A percentile compares a stretch with the other conserved stretches of the same genome.
Evolutionary conservation across 2,888 invertebrate genomes (phyloP).

Genomic region (Drosophila mimica): DNA sequence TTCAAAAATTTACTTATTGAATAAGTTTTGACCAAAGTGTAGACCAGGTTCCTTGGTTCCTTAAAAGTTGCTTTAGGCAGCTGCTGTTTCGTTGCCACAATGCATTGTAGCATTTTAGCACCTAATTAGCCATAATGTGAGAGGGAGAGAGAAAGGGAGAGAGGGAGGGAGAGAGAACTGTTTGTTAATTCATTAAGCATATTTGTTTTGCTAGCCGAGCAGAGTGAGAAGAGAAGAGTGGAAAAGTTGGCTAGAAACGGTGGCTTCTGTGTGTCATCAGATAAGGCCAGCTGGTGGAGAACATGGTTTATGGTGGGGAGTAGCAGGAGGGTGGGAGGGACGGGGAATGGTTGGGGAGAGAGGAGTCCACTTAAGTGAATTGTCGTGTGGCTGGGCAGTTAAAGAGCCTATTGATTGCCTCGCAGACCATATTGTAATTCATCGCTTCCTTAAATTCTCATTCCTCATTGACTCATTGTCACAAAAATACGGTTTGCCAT

Average conservation of each 20-base stretch:
- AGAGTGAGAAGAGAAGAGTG: background rate
- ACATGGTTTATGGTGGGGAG: background rate
- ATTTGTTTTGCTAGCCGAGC: slow-evolving; percentile 31
- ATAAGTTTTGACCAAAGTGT: background rate
- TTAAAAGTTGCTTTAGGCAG: background rate
- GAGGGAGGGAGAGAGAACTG: slow-evolving; percentile 3
- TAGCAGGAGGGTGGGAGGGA: background rate
- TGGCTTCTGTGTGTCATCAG: slow-evolving; percentile 29
- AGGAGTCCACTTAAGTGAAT: slow-evolving; percentile 22
- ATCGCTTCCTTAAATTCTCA: slow-evolving; percentile 4
- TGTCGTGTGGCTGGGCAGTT: slow-evolving; percentile 21
- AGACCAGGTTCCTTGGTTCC: background rate
- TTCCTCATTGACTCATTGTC: slow-evolving; percentile 21
- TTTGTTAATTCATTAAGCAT: slow-evolving; percentile 61
- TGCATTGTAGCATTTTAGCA: slow-evolving; percentile 54
- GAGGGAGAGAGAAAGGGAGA: background rate
- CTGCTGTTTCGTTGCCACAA: slow-evolving; percentile 5
- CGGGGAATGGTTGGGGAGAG: too few relatives aligned
- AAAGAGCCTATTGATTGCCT: slow-evolving; percentile 42
- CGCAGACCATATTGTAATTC: slow-evolving; percentile 28
- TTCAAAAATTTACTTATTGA: background rate
- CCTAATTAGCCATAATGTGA: slow-evolving; percentile 49
- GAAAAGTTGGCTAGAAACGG: background rate
- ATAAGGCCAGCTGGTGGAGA: slow-evolving; percentile 11
- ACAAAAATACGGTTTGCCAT: slow-evolving; percentile 22